Percentiles rank a stretch among this genome's conserved stretches.
Conservation (phyloP, 2,797 vertebrate genomes). For the Odontamblyopus lacepedii region DNA sequence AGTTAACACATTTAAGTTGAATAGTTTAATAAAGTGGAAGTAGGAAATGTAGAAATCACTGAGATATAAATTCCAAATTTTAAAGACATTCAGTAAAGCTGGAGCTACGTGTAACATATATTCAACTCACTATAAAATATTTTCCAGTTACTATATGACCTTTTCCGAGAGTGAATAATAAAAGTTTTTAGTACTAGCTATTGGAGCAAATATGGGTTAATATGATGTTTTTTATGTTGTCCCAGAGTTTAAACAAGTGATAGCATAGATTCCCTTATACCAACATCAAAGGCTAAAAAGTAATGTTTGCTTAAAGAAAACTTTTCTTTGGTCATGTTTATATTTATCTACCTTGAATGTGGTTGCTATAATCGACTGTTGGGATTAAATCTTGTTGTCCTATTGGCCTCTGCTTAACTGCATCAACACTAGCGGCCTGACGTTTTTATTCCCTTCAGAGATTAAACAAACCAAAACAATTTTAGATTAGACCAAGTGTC, state of each 20-base stretch:
- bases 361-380: constrained; percentile 39
- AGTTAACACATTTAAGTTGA: constrained; percentile 14
- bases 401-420: constrained; percentile 37
- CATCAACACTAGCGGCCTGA: constrained; percentile 51
- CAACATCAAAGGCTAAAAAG: too few relatives aligned
- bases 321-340: neutral
- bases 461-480: constrained; percentile 46
- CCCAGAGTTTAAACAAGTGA: too few relatives aligned
- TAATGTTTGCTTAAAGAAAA: too few relatives aligned
- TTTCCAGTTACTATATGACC: too few relatives aligned
- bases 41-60: neutral
- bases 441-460: constrained; percentile 39
- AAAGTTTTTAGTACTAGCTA: too few relatives aligned
- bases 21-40: constrained; percentile 10
- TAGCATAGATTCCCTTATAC: too few relatives aligned
- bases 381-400: constrained; percentile 1
- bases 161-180: too few relatives aligned
- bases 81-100: too few relatives aligned
- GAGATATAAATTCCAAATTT: neutral
- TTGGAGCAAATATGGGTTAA: too few relatives aligned
- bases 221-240: too few relatives aligned
- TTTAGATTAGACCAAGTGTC: constrained; percentile 20
- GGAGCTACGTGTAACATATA: too few relatives aligned
- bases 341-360: neutral
- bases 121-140: too few relatives aligned